Conservation (phyloP, 2,113 vertebrate species). For the Eurystomus gularis region DNA sequence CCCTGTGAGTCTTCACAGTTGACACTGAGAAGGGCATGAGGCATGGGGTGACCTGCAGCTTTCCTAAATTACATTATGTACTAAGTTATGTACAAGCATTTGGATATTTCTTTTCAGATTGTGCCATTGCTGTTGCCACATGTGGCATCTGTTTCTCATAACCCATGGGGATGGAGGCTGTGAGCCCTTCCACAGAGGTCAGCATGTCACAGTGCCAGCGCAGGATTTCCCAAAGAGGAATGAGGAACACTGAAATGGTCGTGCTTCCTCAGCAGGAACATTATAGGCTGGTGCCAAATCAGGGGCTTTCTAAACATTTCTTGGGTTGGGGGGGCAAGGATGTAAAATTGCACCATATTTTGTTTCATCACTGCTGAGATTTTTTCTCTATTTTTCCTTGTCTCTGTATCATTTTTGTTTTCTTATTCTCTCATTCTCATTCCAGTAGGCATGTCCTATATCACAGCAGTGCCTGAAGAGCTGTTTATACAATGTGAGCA, state of each 20-base stretch:
- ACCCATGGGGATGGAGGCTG: not conserved
- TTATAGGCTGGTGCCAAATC: not conserved
- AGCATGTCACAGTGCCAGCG: not conserved
- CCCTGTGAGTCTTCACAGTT: not conserved
- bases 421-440: not conserved
- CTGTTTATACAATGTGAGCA: not conserved
- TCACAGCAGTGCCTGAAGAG: not conserved
- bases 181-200: not conserved
- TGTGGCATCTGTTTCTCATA: not conserved
- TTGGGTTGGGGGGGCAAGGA: fast-evolving
- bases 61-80: not conserved
- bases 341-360: not conserved
- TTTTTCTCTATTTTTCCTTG: not conserved
- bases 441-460: not conserved
- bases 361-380: not conserved
- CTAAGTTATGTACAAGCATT: not conserved
- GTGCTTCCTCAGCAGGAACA: not conserved
- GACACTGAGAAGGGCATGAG: not conserved
- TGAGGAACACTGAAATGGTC: not conserved
- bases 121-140: not conserved
- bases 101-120: not conserved
- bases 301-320: not conserved
- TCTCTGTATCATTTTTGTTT: not conserved
- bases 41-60: not conserved
- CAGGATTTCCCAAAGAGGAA: not conserved